Conservation (phyloP, 2,797 vertebrate genomes). For the Spea hammondii region DNA sequence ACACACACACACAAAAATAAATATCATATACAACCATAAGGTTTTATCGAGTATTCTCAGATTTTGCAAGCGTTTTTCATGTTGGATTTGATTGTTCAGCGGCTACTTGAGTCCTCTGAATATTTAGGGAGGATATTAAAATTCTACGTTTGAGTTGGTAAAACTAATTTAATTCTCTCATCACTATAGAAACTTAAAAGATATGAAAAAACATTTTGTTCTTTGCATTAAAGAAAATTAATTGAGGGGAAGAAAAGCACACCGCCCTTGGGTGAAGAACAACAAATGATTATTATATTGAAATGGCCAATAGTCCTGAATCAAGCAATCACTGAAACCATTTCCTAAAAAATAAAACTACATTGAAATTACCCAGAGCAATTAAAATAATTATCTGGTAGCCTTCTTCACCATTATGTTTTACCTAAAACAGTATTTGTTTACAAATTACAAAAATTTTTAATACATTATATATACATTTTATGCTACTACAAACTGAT, state of each 20-base stretch:
- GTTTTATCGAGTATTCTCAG: constrained; percentile 47
- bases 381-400: neutral
- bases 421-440: neutral
- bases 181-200: constrained; percentile 47
- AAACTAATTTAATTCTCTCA: constrained; percentile 67
- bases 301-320: neutral
- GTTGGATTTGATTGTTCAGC: constrained; percentile 63
- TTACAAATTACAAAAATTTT: no score
- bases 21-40: neutral
- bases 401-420: neutral
- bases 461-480: no score
- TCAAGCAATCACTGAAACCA: neutral
- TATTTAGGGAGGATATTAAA: constrained; percentile 63
- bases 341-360: neutral
- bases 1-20: no score
- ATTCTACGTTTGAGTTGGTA: constrained; percentile 64
- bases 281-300: constrained; percentile 9
- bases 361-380: neutral
- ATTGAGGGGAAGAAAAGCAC: neutral
- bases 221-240: constrained; percentile 27
- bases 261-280: constrained; percentile 37
- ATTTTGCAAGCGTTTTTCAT: constrained; percentile 61
- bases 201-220: constrained; percentile 32
- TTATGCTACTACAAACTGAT: no score
- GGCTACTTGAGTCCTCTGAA: constrained; percentile 55